Conservation (phyloP, 2,113 vertebrate genomes). For the Phalacrocorax pelagicus region DNA sequence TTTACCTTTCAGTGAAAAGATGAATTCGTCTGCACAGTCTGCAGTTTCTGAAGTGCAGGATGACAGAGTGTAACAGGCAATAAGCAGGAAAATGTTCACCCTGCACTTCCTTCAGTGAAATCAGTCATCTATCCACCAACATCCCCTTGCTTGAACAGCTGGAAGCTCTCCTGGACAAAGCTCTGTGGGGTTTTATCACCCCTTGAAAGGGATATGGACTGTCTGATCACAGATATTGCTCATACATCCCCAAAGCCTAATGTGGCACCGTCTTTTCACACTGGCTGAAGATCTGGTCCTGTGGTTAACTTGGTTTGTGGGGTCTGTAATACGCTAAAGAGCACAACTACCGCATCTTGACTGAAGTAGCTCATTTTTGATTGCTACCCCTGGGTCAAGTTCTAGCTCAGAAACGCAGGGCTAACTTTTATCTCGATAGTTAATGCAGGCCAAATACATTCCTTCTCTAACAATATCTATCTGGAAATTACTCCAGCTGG, state of each 20-base stretch:
- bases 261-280: not conserved
- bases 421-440: not conserved
- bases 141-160: not conserved
- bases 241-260: not conserved
- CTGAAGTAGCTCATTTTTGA: not conserved
- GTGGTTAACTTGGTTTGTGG: not conserved
- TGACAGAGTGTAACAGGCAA: not conserved
- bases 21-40: not conserved
- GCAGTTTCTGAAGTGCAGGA: not conserved
- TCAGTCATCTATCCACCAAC: rapidly evolving
- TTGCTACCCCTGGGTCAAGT: not conserved
- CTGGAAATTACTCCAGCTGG: not conserved
- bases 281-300: not conserved
- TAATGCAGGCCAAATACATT: not conserved
- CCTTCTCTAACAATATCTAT: not conserved
- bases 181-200: not conserved
- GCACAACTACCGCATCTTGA: not conserved
- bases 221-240: not conserved
- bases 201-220: not conserved
- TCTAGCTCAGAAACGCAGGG: not conserved
- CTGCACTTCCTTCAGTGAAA: not conserved
- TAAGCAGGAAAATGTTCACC: not conserved
- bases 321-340: not conserved
- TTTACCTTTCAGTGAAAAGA: not conserved
- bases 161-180: not conserved